Conservation (phyloP, 2,888 invertebrate species). For the Rotaria macrura region DNA sequence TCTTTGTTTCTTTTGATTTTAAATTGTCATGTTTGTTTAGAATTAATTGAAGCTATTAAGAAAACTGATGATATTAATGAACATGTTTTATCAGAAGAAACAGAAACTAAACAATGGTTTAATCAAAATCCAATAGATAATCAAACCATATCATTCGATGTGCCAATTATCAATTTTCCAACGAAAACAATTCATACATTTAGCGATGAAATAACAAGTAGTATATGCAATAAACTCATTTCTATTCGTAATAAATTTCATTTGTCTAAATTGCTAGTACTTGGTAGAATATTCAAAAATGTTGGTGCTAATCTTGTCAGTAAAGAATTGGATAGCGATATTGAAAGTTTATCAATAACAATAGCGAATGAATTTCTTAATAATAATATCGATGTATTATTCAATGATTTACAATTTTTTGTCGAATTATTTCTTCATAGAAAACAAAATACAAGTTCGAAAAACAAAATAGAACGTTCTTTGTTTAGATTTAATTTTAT, state of each 20-base stretch:
- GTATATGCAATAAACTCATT: not conserved
- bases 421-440: not conserved
- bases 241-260: too few relatives aligned
- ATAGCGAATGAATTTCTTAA: not conserved
- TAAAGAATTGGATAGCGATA: not conserved
- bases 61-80: not conserved
- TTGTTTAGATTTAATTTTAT: too few relatives aligned
- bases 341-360: not conserved
- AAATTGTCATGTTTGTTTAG: not conserved
- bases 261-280: not conserved
- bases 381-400: not conserved
- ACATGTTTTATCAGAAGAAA: not conserved
- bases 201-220: not conserved
- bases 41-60: not conserved
- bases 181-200: not conserved
- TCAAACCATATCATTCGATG: not conserved
- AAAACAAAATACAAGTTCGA: not conserved
- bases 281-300: not conserved
- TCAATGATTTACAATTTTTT: not conserved
- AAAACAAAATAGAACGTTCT: not conserved
- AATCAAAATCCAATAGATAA: not conserved
- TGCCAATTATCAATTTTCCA: not conserved
- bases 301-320: not conserved
- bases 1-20: not conserved
- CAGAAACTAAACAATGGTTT: not conserved